Evolutionary conservation across 2,113 vertebrate species (phyloP), one percentile per base, ranked within the genome.

Genomic region (Trichechus manatus): DNA sequence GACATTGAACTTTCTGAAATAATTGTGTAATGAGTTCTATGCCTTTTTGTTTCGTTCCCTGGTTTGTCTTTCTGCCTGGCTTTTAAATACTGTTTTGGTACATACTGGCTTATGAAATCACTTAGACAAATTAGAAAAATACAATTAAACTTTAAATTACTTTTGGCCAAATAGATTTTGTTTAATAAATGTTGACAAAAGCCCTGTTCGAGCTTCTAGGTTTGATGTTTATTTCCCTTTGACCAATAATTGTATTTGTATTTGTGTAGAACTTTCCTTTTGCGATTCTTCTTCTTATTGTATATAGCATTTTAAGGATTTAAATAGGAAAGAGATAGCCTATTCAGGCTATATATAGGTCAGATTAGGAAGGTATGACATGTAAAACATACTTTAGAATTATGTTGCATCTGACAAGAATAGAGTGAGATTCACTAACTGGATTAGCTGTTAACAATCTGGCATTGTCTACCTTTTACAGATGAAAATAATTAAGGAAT

Each of bases 401-500:
- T 56, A 79, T 25, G 9, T 27, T 85, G 53, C 5, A 47, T 94
- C 53, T 31, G 88, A 44, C 83, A 81, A 80, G 50, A 96, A 44
- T 14, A 77, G 42, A 77, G 42, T 33, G 14, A 29, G 25, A 75
- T 23, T 27, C 42, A 77, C 23, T 68, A 85, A 70, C 23, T 79
- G 74, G n/a, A 81, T 91, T 87, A 74, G 64, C 44, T 29, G 27
- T 78, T 75, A 88, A 59, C 31, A 66, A 31, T 14, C 74, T 80
- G 44, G 14, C 63, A 87, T 95, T 74, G 87, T 87, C 33, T 81
- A 4, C 11, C 78, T 89, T 87, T 94, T 91, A 77, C 63, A 92
- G 36, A 56, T 72, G 31, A 87, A 93, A 66, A 64, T 44, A 44
- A 63, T 91, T 68, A 68, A 53, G 42, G 53, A 66, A 31, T 47